Base-by-base conservation (phyloP, 2,113 vertebrate genomes). In the Circaetus cinerascens region DNA sequence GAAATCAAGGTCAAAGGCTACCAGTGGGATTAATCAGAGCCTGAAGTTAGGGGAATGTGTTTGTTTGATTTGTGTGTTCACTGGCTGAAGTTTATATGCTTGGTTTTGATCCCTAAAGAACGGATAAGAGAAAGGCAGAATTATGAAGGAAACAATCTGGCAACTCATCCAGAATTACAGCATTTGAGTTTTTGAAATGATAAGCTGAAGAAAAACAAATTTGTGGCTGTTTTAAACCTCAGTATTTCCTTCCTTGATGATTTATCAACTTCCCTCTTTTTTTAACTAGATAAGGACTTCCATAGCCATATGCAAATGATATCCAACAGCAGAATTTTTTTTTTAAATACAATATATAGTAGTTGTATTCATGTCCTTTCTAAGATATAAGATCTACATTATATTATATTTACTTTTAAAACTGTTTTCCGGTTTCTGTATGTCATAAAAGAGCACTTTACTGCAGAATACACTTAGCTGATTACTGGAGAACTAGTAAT, bases 1-100 rank as follows among this genome's bases (percentile, higher is more conserved):
- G 93, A 97, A 97, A 95, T 87, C 84, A 73, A 93, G 96, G 96
- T 97, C 92, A 97, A 91, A 97, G 96, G 93, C 84, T 91, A 78
- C 77, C 38, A 55, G 62, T 10, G 7, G 81, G 93, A 95, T 95
- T 96, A 97, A 97, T 96, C 74, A 85, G 90, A 90, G 74, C 69
- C 71, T 41, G 41, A 41, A 94, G 89, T 96, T 64, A 87, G 53
- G 69, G 74, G 64, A 87, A 88, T 88, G 80, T 81, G 64, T 94
- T 94, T 96, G 89, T 89, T 86, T 95, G 87, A 94, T 96, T 95
- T 95, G 80, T 0, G 13, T 90, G 48, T 69, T 91, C 84, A 43
- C 69, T 78, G 81, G 36, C 84, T 93, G 84, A 82, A 79, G 73
- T 96, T 96, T 90, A 93, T 91, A 88, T 73, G 92, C 81, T 91